A percentile compares a stretch with the other conserved stretches of the same genome.
Conservation (phyloP, 2,888 invertebrate species). For the Sarcophaga carnaria region DNA sequence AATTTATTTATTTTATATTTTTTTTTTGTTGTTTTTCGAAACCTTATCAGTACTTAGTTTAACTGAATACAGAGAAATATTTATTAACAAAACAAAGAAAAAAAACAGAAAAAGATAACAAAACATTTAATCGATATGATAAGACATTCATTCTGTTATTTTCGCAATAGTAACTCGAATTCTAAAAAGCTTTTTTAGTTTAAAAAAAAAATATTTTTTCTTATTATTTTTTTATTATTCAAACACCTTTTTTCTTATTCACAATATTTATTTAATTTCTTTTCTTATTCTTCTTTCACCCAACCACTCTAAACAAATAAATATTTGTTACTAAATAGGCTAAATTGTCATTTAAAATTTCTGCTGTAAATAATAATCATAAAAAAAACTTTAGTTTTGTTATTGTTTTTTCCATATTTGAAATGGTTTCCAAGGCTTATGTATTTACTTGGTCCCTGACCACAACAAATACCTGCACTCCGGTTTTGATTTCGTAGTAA, state of each 20-base stretch:
- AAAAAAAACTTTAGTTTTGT: not conserved
- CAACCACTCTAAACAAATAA: conserved; percentile 5
- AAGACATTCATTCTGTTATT: conserved; percentile 51
- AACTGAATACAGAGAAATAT: conserved; percentile 31
- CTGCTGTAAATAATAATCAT: not conserved
- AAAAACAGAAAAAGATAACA: conserved; percentile 55
- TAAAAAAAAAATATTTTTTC: not conserved
- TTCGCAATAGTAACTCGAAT: conserved; percentile 57
- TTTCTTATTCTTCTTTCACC: not conserved
- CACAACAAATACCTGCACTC: conserved; percentile 45
- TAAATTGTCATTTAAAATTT: not conserved
- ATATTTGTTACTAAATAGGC: conserved; percentile 21
- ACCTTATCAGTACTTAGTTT: conserved; percentile 58
- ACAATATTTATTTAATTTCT: not conserved
- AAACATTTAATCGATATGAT: conserved; percentile 59
- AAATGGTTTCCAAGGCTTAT: conserved; percentile 36
- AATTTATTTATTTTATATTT: conserved; percentile 39
- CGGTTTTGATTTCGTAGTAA: not conserved
- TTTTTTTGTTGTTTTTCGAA: conserved; percentile 30
- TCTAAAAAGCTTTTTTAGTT: not conserved
- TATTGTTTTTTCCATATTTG: not conserved
- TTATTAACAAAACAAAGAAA: not conserved
- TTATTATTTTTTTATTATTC: conserved; percentile 22
- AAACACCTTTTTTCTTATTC: conserved; percentile 53
- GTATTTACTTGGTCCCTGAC: conserved; percentile 20